A percentile compares a stretch with the other conserved stretches of the same genome.
Evolutionary conservation across 2,797 vertebrate species (phyloP).

Genomic region (Margarornis squamiger): DNA sequence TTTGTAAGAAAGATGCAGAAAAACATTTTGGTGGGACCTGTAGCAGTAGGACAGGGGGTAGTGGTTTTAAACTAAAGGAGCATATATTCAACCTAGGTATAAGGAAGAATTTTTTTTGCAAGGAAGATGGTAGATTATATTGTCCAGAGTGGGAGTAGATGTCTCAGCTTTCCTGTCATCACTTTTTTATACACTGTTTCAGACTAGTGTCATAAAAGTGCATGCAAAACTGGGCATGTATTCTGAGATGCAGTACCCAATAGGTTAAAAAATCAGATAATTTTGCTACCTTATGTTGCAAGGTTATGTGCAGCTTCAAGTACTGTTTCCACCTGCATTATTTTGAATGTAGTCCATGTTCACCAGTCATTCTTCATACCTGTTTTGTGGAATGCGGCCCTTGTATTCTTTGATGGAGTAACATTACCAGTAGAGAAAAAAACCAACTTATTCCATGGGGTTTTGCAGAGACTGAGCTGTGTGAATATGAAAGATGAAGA

Average conservation of each 20-base stretch:
- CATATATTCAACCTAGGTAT: background rate
- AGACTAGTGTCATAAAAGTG: background rate
- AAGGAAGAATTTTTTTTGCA: background rate
- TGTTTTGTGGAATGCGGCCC: background rate
- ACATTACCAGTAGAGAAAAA: background rate
- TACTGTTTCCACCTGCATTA: background rate
- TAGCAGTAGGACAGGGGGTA: background rate
- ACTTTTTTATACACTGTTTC: background rate
- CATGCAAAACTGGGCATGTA: background rate
- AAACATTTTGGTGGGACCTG: background rate
- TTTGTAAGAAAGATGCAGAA: background rate
- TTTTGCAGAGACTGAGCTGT: conserved; percentile 16
- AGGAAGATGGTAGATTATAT: background rate
- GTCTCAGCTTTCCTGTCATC: background rate
- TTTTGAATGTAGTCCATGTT: background rate
- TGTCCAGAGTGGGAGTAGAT: background rate
- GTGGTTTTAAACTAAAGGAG: background rate
- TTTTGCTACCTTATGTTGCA: background rate
- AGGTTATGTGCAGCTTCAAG: background rate
- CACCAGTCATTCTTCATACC: background rate
- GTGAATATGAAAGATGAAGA: conserved; percentile 41
- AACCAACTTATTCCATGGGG: background rate
- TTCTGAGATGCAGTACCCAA: background rate
- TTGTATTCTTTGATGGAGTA: background rate
- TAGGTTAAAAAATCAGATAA: background rate